phyloP scores from a whole-genome alignment of 2,888 invertebrate species.

The Bhutanitis thaidina region DNA sequence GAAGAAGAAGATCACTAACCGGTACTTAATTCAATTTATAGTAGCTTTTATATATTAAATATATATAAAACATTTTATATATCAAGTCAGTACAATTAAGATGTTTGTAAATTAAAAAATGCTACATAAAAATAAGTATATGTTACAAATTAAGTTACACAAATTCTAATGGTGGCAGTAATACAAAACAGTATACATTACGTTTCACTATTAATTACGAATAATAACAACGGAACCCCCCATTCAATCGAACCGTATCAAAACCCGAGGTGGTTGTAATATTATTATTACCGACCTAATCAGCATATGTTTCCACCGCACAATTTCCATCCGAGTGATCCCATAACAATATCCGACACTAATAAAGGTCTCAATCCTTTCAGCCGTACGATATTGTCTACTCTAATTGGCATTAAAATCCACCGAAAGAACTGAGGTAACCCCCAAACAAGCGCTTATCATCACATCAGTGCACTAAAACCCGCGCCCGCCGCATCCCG shows the following conservation, averaged over 20 bases:
- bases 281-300: slow-evolving; percentile 28
- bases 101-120: too few species aligned
- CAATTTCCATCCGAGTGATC: slow-evolving; percentile 53
- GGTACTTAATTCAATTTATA: too few species aligned
- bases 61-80: too few species aligned
- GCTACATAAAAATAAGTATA: neutral
- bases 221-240: slow-evolving; percentile 18
- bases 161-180: neutral
- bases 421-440: slow-evolving; percentile 65
- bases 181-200: neutral
- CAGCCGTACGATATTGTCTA: slow-evolving; percentile 64
- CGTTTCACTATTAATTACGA: slow-evolving; percentile 22
- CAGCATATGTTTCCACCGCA: slow-evolving; percentile 29
- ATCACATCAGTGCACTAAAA: slow-evolving; percentile 57
- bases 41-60: too few species aligned
- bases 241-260: slow-evolving; percentile 22
- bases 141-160: too few species aligned
- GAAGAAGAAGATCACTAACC: too few species aligned
- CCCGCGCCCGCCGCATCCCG: slow-evolving; percentile 29
- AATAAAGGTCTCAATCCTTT: slow-evolving; percentile 73
- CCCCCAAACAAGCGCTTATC: slow-evolving; percentile 72
- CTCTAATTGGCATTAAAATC: slow-evolving; percentile 75
- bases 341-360: slow-evolving; percentile 73
- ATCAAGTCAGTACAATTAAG: too few species aligned
- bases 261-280: slow-evolving; percentile 26